Base-by-base conservation (phyloP, 2,797 vertebrate species). In the Gephyroberyx darwinii region DNA sequence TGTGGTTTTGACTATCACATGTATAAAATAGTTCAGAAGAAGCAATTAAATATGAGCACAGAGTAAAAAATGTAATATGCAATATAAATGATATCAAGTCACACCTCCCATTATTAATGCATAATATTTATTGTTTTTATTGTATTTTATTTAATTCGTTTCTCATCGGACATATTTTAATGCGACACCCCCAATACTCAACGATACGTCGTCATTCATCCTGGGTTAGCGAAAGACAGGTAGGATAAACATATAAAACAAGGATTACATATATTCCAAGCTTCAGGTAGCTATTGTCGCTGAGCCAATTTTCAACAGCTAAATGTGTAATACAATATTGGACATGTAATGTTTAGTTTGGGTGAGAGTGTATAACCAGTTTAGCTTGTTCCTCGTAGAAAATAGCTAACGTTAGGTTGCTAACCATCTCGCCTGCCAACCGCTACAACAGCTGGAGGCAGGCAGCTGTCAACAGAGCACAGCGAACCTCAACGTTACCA, bases 191-290 rank as follows among this genome's bases (percentile, higher is more conserved):
- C 17, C 6, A 26, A 57, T 13, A 14, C 71, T 75, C 53, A 70
- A 68, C 43, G 65, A 51, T 68, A 57, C 60, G 86, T 88, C 90
- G 84, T 90, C 90, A 88, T 89, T 90, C 87, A 87, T 85, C 76
- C 78, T 52, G 41, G 71, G 70, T 66, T 67, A 26, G 61, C 72
- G 81, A 77, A 82, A 70, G 69, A 77, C 82, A 88, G 90, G 91
- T 93, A 88, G 54, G 71, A 75, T 59, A n/a, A 74, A 58, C 31
- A 41, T n/a, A n/a, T n/a, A n/a, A n/a, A n/a, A n/a, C n/a, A n/a
- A n/a, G n/a, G 14, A 41, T 84, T 4, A 8, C 12, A 4, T 35
- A 7, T 31, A 17, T 20, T 7, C 2, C 2, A 0, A 2, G 17
- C 31, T 30, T 58, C 9, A 8, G 10, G 0, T 13, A 31, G 0